Evolutionary conservation across 1,140 invertebrate genomes (phyloP).

Genomic region (Vanessa atalanta): DNA sequence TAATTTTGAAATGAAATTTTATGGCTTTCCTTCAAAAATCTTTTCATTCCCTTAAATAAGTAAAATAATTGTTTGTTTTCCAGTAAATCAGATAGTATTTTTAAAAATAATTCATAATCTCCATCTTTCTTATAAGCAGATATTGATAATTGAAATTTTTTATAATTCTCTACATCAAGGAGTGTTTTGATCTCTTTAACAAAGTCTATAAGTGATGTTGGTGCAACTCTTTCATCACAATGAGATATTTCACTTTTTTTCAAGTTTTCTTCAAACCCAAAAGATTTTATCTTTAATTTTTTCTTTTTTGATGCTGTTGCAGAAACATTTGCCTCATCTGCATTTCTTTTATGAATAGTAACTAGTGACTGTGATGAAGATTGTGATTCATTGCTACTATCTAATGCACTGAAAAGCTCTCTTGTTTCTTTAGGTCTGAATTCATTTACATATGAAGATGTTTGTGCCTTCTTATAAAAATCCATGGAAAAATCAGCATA

Average conservation of each 20-base stretch:
- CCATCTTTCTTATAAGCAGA: constrained; percentile 81
- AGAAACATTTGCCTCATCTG: constrained; percentile 38
- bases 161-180: constrained; percentile 80
- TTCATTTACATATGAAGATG: constrained; percentile 64
- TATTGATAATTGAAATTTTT: constrained; percentile 82
- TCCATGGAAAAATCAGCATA: constrained; percentile 80
- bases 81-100: constrained; percentile 79
- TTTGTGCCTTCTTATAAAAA: constrained; percentile 76
- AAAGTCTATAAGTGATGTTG: constrained; percentile 74
- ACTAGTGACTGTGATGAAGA: constrained; percentile 59
- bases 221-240: constrained; percentile 64
- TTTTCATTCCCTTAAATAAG: constrained; percentile 83
- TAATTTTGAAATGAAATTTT: constrained; percentile 80
- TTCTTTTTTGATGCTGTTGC: constrained; percentile 71
- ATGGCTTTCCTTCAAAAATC: constrained; percentile 82
- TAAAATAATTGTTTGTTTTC: constrained; percentile 80
- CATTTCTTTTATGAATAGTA: constrained; percentile 62
- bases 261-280: constrained; percentile 73
- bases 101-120: constrained; percentile 79
- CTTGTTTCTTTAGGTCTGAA: constrained; percentile 74
- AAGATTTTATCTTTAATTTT: constrained; percentile 80
- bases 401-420: constrained; percentile 81
- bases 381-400: constrained; percentile 60
- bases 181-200: constrained; percentile 81
- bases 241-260: constrained; percentile 36